Evolutionary conservation across 2,888 invertebrate species (phyloP), one percentile per base, ranked within the genome.

Genomic region (Crepidodera aurea): DNA sequence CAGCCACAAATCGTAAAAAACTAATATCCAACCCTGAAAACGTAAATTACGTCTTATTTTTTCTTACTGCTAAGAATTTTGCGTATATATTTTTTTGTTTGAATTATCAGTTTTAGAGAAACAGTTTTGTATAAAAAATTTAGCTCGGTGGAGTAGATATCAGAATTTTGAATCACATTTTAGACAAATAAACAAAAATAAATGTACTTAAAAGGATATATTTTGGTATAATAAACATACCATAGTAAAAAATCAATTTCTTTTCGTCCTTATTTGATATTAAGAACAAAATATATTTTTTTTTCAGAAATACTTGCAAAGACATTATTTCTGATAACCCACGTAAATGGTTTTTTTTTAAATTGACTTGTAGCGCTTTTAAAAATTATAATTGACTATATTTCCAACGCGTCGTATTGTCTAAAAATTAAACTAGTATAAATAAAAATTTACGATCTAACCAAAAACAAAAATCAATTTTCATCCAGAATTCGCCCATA

Each of bases 371-470:
- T 62, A 66, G 62, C 63, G 60, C 59, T 69, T 69, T 63, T 66
- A 60, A 59, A 54, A 55, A 70, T 66, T 63, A 69, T 71, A 73
- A 73, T 72, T 73, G 72, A 73, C 72, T 72, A 71, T 69, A 64
- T 57, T 69, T 64, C 64, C 53, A 65, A 67, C 63, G 57, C 62
- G 68, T 67, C 62, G 67, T 70, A 69, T 69, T 66, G 65, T 66
- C 70, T 70, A 67, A 54, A 67, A 67, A 59, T 61, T 51, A 65
- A 50, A 64, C 64, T 69, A 69, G 59, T 58, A 67, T 64, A 69
- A 67, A 69, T 67, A 56, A 66, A 67, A 66, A 65, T 58, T 66
- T 63, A 64, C 39, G 55, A 51, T 62, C 58, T 61, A 66, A 64
- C 66, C 57, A 57, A 63, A 67, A 60, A 60, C 19, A 53, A 61